A percentile compares a stretch with the other conserved stretches of the same genome.
These are phyloP conservation scores for Agrotis segetum DNA, from an alignment of 2,888 invertebrate species.

Conservation along the genomic window DNA sequence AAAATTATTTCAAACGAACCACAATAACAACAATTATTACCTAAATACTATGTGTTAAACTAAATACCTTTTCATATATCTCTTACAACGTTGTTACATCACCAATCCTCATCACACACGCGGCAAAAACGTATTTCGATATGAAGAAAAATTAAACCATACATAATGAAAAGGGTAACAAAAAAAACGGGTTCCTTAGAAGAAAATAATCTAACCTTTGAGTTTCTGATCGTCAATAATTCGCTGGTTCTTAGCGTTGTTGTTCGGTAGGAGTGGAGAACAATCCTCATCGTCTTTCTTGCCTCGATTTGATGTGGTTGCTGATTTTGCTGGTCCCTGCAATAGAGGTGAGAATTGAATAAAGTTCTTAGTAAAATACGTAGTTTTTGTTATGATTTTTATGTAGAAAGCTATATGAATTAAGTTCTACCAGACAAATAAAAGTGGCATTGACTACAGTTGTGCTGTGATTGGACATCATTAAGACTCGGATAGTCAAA, in stretches of 20 bases:
- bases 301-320: conserved; percentile 84
- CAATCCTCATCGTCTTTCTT: conserved; percentile 97
- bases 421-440: no score
- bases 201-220: conserved; percentile 88
- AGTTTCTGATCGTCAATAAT: conserved; percentile 98
- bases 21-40: not conserved
- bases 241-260: conserved; percentile 97
- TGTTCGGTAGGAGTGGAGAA: conserved; percentile 94
- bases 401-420: no score
- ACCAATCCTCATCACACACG: conserved; percentile 30
- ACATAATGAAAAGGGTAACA: conserved; percentile 5
- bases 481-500: no score
- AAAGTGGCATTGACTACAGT: no score
- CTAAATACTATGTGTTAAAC: not conserved
- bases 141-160: conserved; percentile 50
- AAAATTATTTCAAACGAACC: not conserved
- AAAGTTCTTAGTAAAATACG: not conserved
- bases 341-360: not conserved
- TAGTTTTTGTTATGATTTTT: no score
- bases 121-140: conserved; percentile 45
- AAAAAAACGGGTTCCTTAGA: conserved; percentile 3
- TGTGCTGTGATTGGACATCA: no score
- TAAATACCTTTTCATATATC: conserved; percentile 31
- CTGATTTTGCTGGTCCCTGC: conserved; percentile 81
- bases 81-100: conserved; percentile 9